These are phyloP conservation scores for Thryonomys swinderianus DNA, from an alignment of 2,113 vertebrate genomes.

Conservation along the genomic window DNA sequence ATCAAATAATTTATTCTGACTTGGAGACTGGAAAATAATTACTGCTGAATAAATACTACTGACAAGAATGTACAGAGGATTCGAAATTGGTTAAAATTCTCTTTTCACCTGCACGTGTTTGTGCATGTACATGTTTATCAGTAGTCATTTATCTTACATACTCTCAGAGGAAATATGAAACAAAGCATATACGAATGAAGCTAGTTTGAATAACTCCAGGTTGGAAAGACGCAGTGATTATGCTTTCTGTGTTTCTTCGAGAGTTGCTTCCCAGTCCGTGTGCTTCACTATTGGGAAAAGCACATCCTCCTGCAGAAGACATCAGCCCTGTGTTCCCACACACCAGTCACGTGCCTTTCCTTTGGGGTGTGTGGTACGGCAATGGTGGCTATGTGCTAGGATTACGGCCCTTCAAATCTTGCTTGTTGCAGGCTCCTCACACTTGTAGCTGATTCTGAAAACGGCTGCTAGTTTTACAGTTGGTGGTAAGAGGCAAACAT, in stretches of 20 bases:
- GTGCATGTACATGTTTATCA: not conserved
- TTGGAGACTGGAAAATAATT: not conserved
- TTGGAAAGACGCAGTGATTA: not conserved
- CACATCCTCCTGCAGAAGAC: not conserved
- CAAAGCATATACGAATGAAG: not conserved
- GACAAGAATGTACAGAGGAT: not conserved
- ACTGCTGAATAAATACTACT: not conserved
- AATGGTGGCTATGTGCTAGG: not conserved
- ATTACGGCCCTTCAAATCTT: slow-evolving; percentile 33
- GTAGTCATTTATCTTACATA: not conserved
- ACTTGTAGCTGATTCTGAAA: slow-evolving; percentile 52
- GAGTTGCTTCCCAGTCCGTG: not conserved
- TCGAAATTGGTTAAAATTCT: not conserved
- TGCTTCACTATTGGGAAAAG: not conserved
- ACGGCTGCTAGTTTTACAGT: not conserved
- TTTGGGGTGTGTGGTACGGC: not conserved
- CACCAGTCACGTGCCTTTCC: not conserved
- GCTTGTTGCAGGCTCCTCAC: slow-evolving; percentile 27
- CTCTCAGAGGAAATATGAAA: slow-evolving; percentile 29
- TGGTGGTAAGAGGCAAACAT: not conserved
- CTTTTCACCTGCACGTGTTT: not conserved
- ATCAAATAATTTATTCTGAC: not conserved
- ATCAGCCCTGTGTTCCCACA: not conserved
- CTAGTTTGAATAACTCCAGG: not conserved
- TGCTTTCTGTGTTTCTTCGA: not conserved